These are phyloP conservation scores for Myripristis murdjan DNA, from an alignment of 2,797 vertebrate genomes.

Conservation along the genomic window DNA sequence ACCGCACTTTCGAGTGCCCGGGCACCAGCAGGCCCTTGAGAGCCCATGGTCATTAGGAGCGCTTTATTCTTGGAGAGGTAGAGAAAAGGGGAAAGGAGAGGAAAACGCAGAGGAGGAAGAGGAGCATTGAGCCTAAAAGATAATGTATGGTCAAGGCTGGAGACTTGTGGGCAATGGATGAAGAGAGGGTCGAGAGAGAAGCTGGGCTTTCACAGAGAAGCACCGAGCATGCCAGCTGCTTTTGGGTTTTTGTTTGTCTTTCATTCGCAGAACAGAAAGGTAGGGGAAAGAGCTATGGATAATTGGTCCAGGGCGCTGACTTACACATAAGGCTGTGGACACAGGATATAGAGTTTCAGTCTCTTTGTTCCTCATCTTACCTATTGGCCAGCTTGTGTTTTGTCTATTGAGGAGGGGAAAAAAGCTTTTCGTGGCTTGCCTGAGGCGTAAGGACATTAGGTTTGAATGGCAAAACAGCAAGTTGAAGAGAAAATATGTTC, in stretches of 20 bases:
- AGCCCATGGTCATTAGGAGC: conserved; percentile 85
- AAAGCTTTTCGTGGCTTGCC: conserved; percentile 14
- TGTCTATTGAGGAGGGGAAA: conserved; percentile 28
- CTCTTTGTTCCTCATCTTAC: conserved; percentile 70
- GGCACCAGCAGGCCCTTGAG: conserved; percentile 87
- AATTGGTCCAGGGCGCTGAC: conserved; percentile 80
- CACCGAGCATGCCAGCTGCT: conserved; percentile 77
- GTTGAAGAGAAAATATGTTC: not conserved
- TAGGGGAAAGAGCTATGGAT: conserved; percentile 66
- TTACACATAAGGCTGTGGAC: conserved; percentile 74
- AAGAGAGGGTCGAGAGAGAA: conserved; percentile 74
- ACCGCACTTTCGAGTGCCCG: conserved; percentile 82
- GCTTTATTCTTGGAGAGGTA: conserved; percentile 86
- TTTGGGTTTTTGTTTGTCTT: conserved; percentile 81
- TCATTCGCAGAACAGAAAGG: conserved; percentile 74
- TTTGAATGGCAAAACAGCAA: conserved; percentile 34
- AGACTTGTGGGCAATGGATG: conserved; percentile 76
- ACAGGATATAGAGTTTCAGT: conserved; percentile 71
- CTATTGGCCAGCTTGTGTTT: conserved; percentile 48
- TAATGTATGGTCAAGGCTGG: conserved; percentile 79
- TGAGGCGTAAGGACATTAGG: not conserved
- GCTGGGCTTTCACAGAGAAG: conserved; percentile 67
- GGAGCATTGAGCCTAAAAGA: conserved; percentile 74
- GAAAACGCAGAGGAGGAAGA: conserved; percentile 72
- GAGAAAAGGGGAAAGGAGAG: conserved; percentile 65